Base-by-base conservation (phyloP, 2,888 invertebrate genomes). In the Cheilosia soror region DNA sequence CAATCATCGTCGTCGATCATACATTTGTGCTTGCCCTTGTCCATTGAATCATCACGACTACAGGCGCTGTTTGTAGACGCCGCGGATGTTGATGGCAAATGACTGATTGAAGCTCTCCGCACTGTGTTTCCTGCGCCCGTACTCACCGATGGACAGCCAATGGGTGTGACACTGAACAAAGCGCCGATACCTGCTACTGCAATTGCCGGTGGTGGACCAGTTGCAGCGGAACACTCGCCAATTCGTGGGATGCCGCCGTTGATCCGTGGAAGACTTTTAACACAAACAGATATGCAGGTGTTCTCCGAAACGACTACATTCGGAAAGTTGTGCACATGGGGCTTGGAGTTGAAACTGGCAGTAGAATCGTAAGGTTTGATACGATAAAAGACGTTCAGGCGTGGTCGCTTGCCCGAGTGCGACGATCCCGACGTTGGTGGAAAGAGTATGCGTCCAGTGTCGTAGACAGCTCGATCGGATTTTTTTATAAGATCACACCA, bases 251-350 rank as follows among this genome's bases (percentile, higher is more conserved):
- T 94, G 55, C 94, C 94, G 40, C 94, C 94, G 84, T 96, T 95
- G 88, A 95, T 94, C 51, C 98, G 93, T 29, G 97, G 97, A 88
- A 97, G 92, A 91, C 95, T 95, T 91, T 95, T 93, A 71, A 95
- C 93, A 37, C 94, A 93, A 65, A 96, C 93, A 86, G 91, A 90
- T 25, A 91, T 89, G 85, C 90, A 90, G 66, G 90, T 90, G 87
- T 89, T 91, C 78, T 92, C 92, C 63, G 91, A 89, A 72, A 92
- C 90, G 85, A 90, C 90, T 40, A 92, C 91, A 80, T 91, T 90
- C 42, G 92, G 92, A 89, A 92, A 92, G 88, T 92, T 92, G 79
- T 92, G 92, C 73, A 92, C 90, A 81, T 89, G 90, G 79, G 92
- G 92, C 88, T 92, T 92, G 87, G 90, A 89, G 87, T 89, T 90